Base-by-base conservation (phyloP, 2,113 vertebrate genomes). In the Pyrgilauda ruficollis region DNA sequence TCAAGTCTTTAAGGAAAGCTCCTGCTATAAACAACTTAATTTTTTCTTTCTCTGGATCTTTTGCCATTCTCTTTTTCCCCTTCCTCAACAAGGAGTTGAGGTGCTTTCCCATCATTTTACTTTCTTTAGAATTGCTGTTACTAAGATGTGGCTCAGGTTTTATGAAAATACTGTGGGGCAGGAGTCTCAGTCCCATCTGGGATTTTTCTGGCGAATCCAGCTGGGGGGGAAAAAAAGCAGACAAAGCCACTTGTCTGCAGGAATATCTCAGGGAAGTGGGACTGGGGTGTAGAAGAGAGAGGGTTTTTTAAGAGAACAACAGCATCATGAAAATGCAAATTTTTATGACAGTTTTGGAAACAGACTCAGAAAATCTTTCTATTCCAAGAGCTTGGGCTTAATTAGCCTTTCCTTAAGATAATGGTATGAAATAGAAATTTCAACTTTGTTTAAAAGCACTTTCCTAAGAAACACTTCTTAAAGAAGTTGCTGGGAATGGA, bases 1-100 rank as follows among this genome's bases (percentile, higher is more conserved):
- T 90, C 89, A 68, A 50, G 39, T 73, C 89, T 87, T 87, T 95
- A 62, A 85, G 72, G 81, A 92, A 61, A 11, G 28, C 27, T 79
- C 31, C 73, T 85, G 52, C 18, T 72, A n/a, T 4, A 84, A 87
- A 61, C n/a, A 69, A 89, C 61, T 70, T 63, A 21, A 18, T 66
- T 87, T 90, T 74, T 74, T 13, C 49, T 88, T 91, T 61, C 30
- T 15, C 15, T 67, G 21, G 27, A 44, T 58, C 26, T 49, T 68
- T 76, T 37, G 7, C 30, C 83, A 69, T 86, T 49, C 14, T 85
- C 31, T 41, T 76, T 89, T 43, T 68, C 15, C 41, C 35, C 15
- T 58, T 64, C 21, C 26, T 46, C 44, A 41, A 2, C 3, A 26
- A 62, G n/a, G 53, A 50, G 22, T 9, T 0, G 0, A 58, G 13